Evolutionary conservation across 2,797 vertebrate genomes (phyloP).

Genomic region (Danio kyathit): DNA sequence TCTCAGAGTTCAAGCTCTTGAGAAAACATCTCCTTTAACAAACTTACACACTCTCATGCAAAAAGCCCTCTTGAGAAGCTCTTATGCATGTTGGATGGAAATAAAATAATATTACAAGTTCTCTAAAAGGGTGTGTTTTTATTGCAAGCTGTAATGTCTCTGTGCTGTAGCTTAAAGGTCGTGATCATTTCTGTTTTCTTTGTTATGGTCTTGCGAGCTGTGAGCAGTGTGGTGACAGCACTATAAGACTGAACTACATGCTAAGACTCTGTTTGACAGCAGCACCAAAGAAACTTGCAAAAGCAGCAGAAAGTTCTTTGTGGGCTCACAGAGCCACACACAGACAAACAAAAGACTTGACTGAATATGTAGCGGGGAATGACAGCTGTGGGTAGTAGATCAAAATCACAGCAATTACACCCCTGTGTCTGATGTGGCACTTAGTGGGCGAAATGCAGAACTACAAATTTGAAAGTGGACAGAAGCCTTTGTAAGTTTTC

Average conservation of each 20-base stretch:
- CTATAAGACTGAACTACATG: not conserved
- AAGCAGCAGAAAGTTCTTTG: not conserved
- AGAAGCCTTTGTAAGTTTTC: not conserved
- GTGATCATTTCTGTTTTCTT: not conserved
- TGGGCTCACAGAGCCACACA: not conserved
- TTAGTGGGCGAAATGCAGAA: constrained; percentile 47
- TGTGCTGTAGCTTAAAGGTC: not conserved
- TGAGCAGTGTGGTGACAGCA: not conserved
- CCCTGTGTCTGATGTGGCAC: constrained; percentile 11
- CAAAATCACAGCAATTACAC: constrained; percentile 12
- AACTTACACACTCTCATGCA: not conserved
- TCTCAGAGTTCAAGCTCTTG: not conserved
- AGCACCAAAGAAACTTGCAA: not conserved
- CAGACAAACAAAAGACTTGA: not conserved
- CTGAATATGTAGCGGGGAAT: not conserved
- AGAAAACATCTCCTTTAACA: not conserved
- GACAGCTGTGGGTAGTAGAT: constrained; percentile 14
- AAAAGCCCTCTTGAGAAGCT: not conserved
- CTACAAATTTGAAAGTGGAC: constrained; percentile 11
- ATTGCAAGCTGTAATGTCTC: not conserved
- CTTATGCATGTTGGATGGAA: not conserved
- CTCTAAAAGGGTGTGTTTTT: not conserved
- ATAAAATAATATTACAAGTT: not conserved
- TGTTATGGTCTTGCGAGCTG: not conserved
- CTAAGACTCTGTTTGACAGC: not conserved